Conservation (phyloP, 2,113 vertebrate species). For the Fukomys damarensis region DNA sequence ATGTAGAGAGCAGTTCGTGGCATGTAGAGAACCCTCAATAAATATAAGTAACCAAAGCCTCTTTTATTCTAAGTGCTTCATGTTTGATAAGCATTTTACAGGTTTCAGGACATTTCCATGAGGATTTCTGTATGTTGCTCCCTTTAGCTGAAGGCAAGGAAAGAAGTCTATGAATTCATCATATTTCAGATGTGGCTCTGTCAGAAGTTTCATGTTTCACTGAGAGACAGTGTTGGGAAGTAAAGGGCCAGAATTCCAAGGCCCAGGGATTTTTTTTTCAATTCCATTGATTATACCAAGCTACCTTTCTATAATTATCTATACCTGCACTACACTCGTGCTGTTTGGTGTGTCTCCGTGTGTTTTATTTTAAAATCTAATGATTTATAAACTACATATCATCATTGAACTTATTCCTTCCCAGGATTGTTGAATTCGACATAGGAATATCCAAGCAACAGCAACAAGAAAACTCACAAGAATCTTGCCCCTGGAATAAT, state of each 20-base stretch:
- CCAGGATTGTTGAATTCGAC: background rate
- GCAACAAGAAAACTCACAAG: background rate
- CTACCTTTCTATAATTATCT: background rate
- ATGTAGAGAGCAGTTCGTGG: rapidly evolving
- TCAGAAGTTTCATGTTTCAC: too few relatives aligned
- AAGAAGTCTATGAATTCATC: background rate
- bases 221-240: rapidly evolving
- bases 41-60: rapidly evolving
- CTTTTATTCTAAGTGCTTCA: rapidly evolving
- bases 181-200: background rate
- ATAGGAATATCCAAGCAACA: background rate
- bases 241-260: rapidly evolving
- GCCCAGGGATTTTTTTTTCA: rapidly evolving
- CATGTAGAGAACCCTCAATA: rapidly evolving
- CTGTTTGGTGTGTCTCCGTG: too few relatives aligned
- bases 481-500: background rate
- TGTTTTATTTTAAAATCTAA: background rate
- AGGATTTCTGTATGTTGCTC: background rate
- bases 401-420: rapidly evolving
- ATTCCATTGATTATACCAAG: background rate
- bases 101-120: background rate
- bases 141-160: background rate
- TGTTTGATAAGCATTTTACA: rapidly evolving
- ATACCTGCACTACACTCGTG: rapidly evolving
- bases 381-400: too few relatives aligned